Conservation (phyloP, 2,797 vertebrate species). For the Myotis myotis region DNA sequence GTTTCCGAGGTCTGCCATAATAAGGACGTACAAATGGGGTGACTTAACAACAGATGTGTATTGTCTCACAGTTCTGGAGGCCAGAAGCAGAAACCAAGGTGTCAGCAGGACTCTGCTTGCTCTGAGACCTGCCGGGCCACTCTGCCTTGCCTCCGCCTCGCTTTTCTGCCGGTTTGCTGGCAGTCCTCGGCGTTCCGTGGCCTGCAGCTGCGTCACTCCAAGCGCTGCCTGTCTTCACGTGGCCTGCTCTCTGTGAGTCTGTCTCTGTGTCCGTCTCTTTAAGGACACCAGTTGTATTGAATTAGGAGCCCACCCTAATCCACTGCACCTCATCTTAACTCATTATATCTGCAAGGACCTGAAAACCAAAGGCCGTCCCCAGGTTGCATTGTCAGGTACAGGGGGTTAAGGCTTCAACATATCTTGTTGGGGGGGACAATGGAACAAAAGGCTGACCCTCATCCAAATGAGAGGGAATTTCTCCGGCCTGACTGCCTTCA, state of each 20-base stretch:
- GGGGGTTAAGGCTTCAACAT: not conserved
- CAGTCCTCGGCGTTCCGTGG: not conserved
- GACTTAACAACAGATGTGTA: not conserved
- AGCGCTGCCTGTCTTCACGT: rapidly evolving
- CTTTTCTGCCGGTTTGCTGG: not conserved
- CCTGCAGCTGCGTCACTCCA: not conserved
- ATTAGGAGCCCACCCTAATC: not conserved
- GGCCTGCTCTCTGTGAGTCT: not conserved
- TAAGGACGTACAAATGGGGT: not conserved
- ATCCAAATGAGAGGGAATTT: not conserved
- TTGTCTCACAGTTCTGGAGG: not conserved
- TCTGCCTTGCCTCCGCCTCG: not conserved
- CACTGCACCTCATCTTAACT: not conserved
- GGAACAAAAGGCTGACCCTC: not conserved
- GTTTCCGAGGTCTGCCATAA: not conserved
- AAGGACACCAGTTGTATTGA: not conserved
- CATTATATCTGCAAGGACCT: not conserved
- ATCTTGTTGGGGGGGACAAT: not conserved
- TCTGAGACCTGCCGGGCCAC: not conserved
- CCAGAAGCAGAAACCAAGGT: not conserved
- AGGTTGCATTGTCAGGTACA: not conserved
- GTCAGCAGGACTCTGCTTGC: not conserved
- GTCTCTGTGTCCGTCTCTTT: not conserved
- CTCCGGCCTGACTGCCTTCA: not conserved
- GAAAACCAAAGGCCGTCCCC: not conserved